Evolutionary conservation across 2,888 invertebrate species (phyloP).

Genomic region (Crepidodera aurea): DNA sequence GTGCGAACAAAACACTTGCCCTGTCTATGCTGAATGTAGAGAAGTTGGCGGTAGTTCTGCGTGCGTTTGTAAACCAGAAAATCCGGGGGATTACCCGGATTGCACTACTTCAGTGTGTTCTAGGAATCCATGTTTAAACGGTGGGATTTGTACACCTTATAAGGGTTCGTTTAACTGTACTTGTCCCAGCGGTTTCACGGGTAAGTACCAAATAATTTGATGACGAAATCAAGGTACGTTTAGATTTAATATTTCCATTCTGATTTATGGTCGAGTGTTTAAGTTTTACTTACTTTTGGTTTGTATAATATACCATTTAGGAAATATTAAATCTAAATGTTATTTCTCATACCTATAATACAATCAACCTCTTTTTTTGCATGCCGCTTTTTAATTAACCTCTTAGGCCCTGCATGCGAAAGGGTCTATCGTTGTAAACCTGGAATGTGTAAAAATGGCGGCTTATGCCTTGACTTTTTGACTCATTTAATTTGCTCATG

Average conservation of each 20-base stretch:
- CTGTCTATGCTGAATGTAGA: slow-evolving; percentile 72
- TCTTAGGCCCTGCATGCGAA: slow-evolving; percentile 53
- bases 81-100: slow-evolving; percentile 63
- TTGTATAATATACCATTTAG: no score
- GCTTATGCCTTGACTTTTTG: slow-evolving; percentile 58
- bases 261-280: no score
- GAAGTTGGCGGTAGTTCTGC: slow-evolving; percentile 58
- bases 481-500: slow-evolving; percentile 51
- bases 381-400: slow-evolving; percentile 39
- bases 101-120: slow-evolving; percentile 68
- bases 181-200: slow-evolving; percentile 75
- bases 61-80: slow-evolving; percentile 74
- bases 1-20: slow-evolving; percentile 67
- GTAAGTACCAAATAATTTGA: slow-evolving; percentile 60
- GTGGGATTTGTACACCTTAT: slow-evolving; percentile 72
- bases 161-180: slow-evolving; percentile 72
- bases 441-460: slow-evolving; percentile 66
- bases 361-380: slow-evolving; percentile 36
- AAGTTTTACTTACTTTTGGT: no score
- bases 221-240: neutral
- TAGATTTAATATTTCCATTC: neutral
- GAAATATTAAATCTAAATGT: no score
- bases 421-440: slow-evolving; percentile 52
- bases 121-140: slow-evolving; percentile 77
- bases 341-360: no score